A percentile compares a stretch with the other conserved stretches of the same genome.
These are phyloP conservation scores for Mesorhabditis spiculigera DNA, from an alignment of 2,888 invertebrate species.

Conservation along the genomic window DNA sequence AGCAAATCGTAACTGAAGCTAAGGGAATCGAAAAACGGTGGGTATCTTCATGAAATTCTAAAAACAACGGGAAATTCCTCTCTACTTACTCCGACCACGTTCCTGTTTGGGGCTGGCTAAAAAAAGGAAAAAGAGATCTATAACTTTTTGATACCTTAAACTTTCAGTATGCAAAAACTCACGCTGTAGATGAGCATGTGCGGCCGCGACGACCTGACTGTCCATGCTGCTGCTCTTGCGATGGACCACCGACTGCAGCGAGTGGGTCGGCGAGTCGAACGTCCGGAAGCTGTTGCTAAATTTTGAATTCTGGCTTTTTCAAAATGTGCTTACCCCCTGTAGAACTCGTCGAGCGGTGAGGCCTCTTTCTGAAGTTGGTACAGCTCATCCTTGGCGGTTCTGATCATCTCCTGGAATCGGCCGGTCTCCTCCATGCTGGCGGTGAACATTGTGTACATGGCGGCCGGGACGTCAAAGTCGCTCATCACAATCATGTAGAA, in stretches of 20 bases:
- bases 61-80: too few species aligned
- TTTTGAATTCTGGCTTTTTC: not conserved
- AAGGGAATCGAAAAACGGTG: too few species aligned
- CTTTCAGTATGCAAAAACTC: conserved; percentile 14
- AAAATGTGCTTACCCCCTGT: not conserved
- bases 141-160: not conserved
- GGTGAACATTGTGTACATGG: conserved; percentile 73
- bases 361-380: not conserved
- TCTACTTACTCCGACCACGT: not conserved
- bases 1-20: too few species aligned
- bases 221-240: conserved; percentile 57
- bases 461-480: conserved; percentile 76
- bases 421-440: conserved; percentile 56
- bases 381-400: conserved; percentile 36
- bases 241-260: conserved; percentile 29
- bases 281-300: not conserved
- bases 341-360: conserved; percentile 1
- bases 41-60: too few species aligned
- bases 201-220: conserved; percentile 47
- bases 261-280: conserved; percentile 7
- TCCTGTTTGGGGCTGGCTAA: conserved; percentile 7
- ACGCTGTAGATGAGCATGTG: conserved; percentile 40
- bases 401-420: conserved; percentile 60
- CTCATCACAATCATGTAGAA: conserved; percentile 77
- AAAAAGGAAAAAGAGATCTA: not conserved